phyloP scores from a whole-genome alignment of 2,113 vertebrate species.

The Genyomyrus donnyi region DNA sequence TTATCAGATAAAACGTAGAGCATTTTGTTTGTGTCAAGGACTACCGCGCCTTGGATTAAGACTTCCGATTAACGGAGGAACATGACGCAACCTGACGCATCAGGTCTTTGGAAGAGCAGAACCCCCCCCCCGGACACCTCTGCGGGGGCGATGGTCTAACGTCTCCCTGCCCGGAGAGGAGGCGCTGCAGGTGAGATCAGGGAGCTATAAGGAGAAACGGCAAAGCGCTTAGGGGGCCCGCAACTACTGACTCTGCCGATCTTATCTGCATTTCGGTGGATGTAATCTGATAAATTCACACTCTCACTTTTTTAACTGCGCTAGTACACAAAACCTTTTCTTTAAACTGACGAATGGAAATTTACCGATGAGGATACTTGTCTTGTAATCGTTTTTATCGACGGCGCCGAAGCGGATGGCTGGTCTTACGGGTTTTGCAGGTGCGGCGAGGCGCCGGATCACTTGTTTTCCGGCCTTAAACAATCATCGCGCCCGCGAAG shows the following conservation, averaged over 20 bases:
- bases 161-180: background rate
- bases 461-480: conserved; percentile 44
- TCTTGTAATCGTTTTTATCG: background rate
- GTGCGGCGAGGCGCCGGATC: background rate
- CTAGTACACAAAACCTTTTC: background rate
- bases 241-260: background rate
- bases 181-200: background rate
- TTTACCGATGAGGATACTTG: background rate
- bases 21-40: background rate
- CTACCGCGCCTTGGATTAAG: background rate
- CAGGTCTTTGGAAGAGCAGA: background rate
- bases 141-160: background rate
- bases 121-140: background rate
- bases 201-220: background rate
- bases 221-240: background rate
- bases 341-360: background rate
- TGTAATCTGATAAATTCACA: background rate
- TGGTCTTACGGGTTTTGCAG: background rate
- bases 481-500: conserved; percentile 28
- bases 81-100: background rate
- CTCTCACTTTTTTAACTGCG: background rate
- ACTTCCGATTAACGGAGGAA: background rate
- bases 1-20: background rate
- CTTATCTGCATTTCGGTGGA: background rate
- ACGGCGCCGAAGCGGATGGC: background rate